Base-by-base conservation (phyloP, 2,888 invertebrate genomes). In the Drosophila parthenogenetica region DNA sequence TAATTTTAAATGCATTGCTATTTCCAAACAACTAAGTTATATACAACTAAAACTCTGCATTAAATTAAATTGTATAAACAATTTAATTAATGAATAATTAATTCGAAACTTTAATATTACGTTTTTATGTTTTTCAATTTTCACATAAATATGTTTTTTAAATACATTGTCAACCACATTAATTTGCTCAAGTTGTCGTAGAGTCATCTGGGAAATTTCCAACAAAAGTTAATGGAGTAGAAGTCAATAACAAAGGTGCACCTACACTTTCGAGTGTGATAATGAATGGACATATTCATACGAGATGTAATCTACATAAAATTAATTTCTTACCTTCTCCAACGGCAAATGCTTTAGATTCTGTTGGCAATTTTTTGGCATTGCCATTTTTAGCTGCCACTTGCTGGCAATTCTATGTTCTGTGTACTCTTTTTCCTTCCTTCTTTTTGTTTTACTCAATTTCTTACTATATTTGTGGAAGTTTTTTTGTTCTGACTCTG, bases 301-400 rank as follows among this genome's bases (percentile, higher is more conserved):
- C 17, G 39, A 25, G 39, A 32, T 57, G 32, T 17, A 22, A 67
- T 42, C 37, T 37, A 14, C 25, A 42, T 35, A 32, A 22, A 53
- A 48, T 65, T 57, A 32, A 67, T 48, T 53, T 32, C 29, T 22
- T 22, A 59, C 29, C 46, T 39, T 35, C 51, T 50, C 49, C 59
- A 63, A 63, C 22, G 14, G 22, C 22, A 58, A 49, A 43, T 58
- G 54, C 32, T 46, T 67, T 29, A 16, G 22, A 58, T 69, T 11
- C 16, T 19, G n/a, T 48, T 3, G 25, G n/a, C 19, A 5, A 45
- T 29, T 25, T 29, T 45, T 50, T 63, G 37, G 37, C 22, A 43
- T 39, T 39, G 13, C 19, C 32, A 39, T 43, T n/a, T 51, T 63
- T 16, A 61, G 53, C 69, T 65, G 39, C 42, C 55, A 32, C 22